A percentile compares a stretch with the other conserved stretches of the same genome.
These are phyloP conservation scores for Heliconius eleuchia DNA, from an alignment of 1,140 invertebrate genomes.

Conservation along the genomic window DNA sequence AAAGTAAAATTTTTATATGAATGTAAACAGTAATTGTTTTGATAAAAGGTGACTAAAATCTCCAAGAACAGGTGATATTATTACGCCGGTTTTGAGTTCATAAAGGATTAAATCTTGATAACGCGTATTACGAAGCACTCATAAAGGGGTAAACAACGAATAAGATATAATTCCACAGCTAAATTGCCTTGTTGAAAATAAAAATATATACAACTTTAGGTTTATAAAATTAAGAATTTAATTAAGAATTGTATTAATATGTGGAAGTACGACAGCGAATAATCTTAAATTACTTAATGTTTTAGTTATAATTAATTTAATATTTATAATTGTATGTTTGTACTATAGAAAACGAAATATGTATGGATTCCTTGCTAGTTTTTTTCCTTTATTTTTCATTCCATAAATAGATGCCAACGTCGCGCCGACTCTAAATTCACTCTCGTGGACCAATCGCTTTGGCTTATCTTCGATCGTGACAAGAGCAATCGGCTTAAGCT, in stretches of 20 bases:
- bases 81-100: background rate
- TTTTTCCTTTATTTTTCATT: conserved; percentile 4
- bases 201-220: too few species aligned
- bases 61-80: background rate
- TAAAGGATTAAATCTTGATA: background rate
- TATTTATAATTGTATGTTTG: background rate
- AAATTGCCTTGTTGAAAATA: too few species aligned
- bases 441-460: conserved; percentile 33
- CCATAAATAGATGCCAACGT: conserved; percentile 4
- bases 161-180: too few species aligned
- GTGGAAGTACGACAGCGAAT: too few species aligned
- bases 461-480: conserved; percentile 38
- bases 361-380: background rate
- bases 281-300: too few species aligned
- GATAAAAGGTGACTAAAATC: background rate
- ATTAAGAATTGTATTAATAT: too few species aligned
- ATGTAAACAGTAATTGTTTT: too few species aligned
- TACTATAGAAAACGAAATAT: background rate
- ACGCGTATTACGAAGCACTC: too few species aligned
- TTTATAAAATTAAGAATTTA: too few species aligned
- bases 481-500: conserved; percentile 31
- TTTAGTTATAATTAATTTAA: too few species aligned
- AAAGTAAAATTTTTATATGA: too few species aligned
- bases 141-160: too few species aligned
- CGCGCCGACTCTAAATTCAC: conserved; percentile 13